phyloP scores from a whole-genome alignment of 2,888 invertebrate species.

The Cryptocheilus praepositus region DNA sequence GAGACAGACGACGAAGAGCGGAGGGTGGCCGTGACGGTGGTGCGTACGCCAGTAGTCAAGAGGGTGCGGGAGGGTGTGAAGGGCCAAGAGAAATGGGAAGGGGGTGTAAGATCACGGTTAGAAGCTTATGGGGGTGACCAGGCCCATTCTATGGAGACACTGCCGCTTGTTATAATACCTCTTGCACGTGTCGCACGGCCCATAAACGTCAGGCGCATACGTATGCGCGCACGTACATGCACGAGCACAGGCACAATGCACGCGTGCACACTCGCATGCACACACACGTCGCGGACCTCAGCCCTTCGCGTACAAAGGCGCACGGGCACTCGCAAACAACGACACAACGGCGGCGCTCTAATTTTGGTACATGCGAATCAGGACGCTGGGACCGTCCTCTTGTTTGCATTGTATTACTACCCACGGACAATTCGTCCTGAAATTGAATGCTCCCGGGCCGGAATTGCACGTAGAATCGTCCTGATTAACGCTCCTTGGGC shows the following conservation, averaged over 20 bases:
- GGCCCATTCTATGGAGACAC: constrained; percentile 34
- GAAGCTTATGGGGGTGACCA: constrained; percentile 49
- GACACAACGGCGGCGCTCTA: constrained; percentile 17
- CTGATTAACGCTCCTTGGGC: constrained; percentile 51
- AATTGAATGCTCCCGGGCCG: constrained; percentile 39
- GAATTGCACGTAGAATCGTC: constrained; percentile 42
- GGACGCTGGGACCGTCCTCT: constrained; percentile 8
- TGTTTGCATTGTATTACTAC: constrained; percentile 41
- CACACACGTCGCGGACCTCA: constrained; percentile 22
- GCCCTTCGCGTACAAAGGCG: too few species aligned
- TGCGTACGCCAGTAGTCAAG: constrained; percentile 27
- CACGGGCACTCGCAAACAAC: neutral
- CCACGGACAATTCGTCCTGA: constrained; percentile 33
- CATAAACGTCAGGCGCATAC: constrained; percentile 59
- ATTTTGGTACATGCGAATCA: constrained; percentile 37
- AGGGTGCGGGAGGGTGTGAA: neutral
- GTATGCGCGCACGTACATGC: neutral
- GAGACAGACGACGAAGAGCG: constrained; percentile 17
- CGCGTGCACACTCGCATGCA: constrained; percentile 13
- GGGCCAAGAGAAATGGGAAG: neutral
- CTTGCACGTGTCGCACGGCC: constrained; percentile 38
- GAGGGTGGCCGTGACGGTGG: constrained; percentile 35
- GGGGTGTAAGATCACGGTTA: constrained; percentile 40
- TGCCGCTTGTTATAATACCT: constrained; percentile 47
- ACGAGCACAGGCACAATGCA: neutral